phyloP scores from a whole-genome alignment of 1,140 invertebrate genomes.

The Mizuhopecten yessoensis region DNA sequence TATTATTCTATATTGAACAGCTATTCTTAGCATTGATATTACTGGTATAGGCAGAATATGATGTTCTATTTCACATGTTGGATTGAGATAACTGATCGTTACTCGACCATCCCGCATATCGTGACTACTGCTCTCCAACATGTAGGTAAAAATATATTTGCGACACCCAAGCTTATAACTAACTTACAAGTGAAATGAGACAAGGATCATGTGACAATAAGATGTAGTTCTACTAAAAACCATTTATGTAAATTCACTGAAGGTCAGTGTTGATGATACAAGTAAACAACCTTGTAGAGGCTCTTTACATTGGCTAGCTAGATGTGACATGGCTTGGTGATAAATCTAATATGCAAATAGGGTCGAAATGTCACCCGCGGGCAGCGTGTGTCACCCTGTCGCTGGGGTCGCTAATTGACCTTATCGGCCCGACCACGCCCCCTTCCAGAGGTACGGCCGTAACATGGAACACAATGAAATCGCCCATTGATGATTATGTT shows the following conservation, averaged over 20 bases:
- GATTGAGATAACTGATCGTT: no score
- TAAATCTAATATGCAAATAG: constrained; percentile 28
- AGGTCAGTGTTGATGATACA: neutral
- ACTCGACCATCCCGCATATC: no score
- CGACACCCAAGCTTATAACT: no score
- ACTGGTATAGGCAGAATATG: no score
- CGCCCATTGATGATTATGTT: constrained; percentile 1
- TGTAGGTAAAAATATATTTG: no score
- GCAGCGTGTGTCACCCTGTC: constrained; percentile 30
- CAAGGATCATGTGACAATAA: no score
- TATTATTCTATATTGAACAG: no score
- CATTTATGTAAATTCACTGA: neutral
- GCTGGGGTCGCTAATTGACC: constrained; percentile 30
- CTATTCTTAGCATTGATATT: no score
- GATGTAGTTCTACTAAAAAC: no score
- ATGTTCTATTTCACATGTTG: no score
- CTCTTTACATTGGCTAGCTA: neutral
- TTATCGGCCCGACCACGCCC: constrained; percentile 5
- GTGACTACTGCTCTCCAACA: no score
- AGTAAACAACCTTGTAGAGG: neutral
- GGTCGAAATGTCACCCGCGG: constrained; percentile 30
- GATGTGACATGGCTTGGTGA: constrained; percentile 22
- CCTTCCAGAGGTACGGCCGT: constrained; percentile 19
- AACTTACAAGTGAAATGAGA: no score
- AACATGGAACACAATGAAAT: neutral